Conservation (phyloP, 2,888 invertebrate species). For the Allacma fusca region DNA sequence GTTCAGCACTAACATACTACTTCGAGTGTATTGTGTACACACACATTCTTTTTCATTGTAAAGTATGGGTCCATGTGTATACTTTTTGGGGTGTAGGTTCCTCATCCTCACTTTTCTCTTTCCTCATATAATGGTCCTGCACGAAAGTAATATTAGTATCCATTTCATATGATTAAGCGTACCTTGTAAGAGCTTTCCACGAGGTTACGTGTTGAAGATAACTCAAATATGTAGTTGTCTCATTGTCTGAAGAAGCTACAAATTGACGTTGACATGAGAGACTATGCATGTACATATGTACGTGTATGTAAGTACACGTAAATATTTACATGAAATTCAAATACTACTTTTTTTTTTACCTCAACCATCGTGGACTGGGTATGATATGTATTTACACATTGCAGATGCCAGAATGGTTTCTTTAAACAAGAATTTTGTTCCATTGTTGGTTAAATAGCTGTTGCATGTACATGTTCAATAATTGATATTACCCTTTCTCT, state of each 20-base stretch:
- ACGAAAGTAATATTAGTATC: not conserved
- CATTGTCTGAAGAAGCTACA: not conserved
- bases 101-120: not conserved
- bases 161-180: not conserved
- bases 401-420: too few relatives aligned
- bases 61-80: not conserved
- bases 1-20: conserved; percentile 13
- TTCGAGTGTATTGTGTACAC: not conserved
- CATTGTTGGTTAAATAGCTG: not conserved
- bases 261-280: not conserved
- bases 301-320: not conserved
- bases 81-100: too few relatives aligned
- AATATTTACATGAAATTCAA: conserved; percentile 3
- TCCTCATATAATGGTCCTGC: not conserved
- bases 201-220: not conserved
- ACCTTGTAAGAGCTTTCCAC: not conserved
- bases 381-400: not conserved
- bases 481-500: not conserved
- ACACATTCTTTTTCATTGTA: conserved; percentile 21
- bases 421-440: not conserved
- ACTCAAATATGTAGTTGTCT: not conserved
- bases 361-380: not conserved
- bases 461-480: not conserved
- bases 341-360: not conserved
- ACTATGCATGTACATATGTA: not conserved